Percentiles rank a stretch among this genome's conserved stretches.
phyloP scores from a whole-genome alignment of 2,888 invertebrate species.

The Saturnia japonica region DNA sequence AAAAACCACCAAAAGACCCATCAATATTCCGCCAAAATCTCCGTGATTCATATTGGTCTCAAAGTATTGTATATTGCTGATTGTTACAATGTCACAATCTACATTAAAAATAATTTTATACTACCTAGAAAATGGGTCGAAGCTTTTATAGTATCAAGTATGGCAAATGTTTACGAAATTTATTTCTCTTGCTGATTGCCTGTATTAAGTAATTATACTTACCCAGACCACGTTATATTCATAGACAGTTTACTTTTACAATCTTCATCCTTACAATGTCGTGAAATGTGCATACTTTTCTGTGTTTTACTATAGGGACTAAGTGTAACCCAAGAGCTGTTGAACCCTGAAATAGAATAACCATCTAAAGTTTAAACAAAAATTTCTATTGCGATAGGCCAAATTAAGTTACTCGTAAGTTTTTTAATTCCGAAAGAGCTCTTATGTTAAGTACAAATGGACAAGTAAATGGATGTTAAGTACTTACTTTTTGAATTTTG shows the following conservation, averaged over 20 bases:
- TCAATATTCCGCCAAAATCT: no score
- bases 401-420: neutral
- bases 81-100: no score
- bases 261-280: conserved; percentile 44
- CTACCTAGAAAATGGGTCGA: no score
- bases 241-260: conserved; percentile 47
- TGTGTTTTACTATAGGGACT: conserved; percentile 37
- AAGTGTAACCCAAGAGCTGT: conserved; percentile 42
- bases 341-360: conserved; percentile 39
- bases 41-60: no score
- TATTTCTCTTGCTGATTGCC: no score
- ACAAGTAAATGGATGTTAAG: neutral
- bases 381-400: neutral
- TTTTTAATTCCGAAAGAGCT: neutral
- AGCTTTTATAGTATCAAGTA: no score
- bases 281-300: conserved; percentile 29
- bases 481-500: conserved; percentile 21
- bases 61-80: no score
- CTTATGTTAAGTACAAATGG: no score
- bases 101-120: no score
- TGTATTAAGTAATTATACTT: neutral
- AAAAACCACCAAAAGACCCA: no score
- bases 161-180: no score
- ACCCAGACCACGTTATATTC: conserved; percentile 41
- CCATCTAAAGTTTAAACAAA: neutral